A percentile compares a stretch with the other conserved stretches of the same genome.
These are phyloP conservation scores for Brotula barbata DNA, from an alignment of 2,797 vertebrate species.

Conservation along the genomic window DNA sequence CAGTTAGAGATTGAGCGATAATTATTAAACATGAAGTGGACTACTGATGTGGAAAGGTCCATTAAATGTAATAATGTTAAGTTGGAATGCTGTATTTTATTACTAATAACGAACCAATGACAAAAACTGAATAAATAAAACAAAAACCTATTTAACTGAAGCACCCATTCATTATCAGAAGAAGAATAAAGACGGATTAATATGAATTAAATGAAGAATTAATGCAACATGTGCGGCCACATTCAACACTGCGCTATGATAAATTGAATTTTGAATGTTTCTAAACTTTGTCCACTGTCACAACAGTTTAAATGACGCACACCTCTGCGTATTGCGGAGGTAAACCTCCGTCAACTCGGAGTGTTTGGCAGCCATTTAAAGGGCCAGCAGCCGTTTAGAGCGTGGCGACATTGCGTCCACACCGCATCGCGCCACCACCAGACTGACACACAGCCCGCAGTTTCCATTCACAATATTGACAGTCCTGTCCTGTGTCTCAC, in stretches of 20 bases:
- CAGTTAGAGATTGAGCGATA: too few relatives aligned
- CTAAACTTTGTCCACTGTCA: slow-evolving; percentile 2
- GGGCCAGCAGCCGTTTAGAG: slow-evolving; percentile 34
- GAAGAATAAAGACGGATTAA: too few relatives aligned
- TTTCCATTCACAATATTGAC: slow-evolving; percentile 77
- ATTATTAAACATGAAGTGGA: too few relatives aligned
- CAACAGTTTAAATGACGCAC: slow-evolving; percentile 1
- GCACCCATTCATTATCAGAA: too few relatives aligned
- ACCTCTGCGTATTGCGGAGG: neutral
- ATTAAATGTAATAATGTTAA: too few relatives aligned
- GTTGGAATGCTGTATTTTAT: too few relatives aligned
- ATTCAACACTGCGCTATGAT: too few relatives aligned
- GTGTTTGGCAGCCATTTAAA: slow-evolving; percentile 33
- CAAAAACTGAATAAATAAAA: too few relatives aligned
- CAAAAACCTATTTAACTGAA: too few relatives aligned
- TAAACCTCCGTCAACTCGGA: neutral
- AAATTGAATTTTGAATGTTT: neutral
- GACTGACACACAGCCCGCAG: slow-evolving; percentile 64
- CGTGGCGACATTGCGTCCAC: slow-evolving; percentile 26
- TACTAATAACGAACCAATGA: too few relatives aligned
- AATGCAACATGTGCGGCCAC: neutral
- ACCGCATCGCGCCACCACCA: slow-evolving; percentile 44
- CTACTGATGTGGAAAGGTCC: too few relatives aligned
- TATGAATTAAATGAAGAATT: too few relatives aligned
- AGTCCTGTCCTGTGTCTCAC: slow-evolving; percentile 41